phyloP scores from a whole-genome alignment of 2,888 invertebrate species.

The Acanthosoma haemorrhoidale region DNA sequence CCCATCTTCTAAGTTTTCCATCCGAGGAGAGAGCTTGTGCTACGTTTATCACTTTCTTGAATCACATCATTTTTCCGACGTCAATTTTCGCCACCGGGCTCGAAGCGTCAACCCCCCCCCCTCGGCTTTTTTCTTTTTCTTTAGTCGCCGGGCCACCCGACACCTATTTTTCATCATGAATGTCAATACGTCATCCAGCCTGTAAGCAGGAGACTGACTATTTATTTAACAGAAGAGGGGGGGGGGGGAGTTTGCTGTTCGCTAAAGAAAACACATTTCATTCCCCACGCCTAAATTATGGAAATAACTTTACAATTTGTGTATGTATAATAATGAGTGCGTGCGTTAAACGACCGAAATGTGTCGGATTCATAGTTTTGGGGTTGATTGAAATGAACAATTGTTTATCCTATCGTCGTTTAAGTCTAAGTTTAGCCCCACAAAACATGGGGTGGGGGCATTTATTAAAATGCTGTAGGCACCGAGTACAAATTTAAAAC shows the following conservation, averaged over 20 bases:
- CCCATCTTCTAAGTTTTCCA: slow-evolving; percentile 3
- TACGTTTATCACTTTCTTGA: slow-evolving; percentile 14
- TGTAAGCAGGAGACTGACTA: background rate
- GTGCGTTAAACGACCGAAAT: too few species aligned
- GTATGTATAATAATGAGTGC: too few species aligned
- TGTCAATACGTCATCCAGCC: slow-evolving; percentile 22
- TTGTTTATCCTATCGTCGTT: too few species aligned
- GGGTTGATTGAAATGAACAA: too few species aligned
- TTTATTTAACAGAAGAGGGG: slow-evolving; percentile 12
- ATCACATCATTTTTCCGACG: slow-evolving; percentile 16
- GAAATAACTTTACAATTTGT: too few species aligned
- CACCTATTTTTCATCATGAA: slow-evolving; percentile 22
- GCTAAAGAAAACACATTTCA: too few species aligned
- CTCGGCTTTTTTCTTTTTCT: background rate
- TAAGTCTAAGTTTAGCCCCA: too few species aligned
- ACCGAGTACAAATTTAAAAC: too few species aligned
- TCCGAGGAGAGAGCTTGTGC: background rate
- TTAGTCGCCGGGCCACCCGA: background rate
- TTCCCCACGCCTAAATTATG: too few species aligned
- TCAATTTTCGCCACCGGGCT: background rate
- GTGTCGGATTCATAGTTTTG: too few species aligned
- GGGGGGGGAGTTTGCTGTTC: background rate
- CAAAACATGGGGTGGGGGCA: too few species aligned
- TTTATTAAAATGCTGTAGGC: too few species aligned
- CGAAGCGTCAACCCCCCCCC: background rate